Evolutionary conservation across 1,140 invertebrate genomes (phyloP).

Genomic region (Atopsyche davidsoni): DNA sequence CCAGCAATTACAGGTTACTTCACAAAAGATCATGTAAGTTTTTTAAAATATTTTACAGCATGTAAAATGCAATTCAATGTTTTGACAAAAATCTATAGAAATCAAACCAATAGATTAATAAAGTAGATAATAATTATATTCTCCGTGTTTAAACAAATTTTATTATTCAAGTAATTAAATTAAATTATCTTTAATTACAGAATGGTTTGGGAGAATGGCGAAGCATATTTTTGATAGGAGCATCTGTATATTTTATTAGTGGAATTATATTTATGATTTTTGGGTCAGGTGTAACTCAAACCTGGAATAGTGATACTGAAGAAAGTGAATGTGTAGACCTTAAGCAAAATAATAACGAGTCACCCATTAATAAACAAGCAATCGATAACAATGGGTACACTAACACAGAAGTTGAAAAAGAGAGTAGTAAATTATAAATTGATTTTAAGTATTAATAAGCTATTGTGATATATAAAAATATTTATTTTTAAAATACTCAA

Average conservation of each 20-base stretch:
- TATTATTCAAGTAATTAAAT: background rate
- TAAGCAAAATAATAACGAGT: no score
- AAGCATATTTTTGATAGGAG: constrained; percentile 68
- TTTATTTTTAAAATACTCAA: no score
- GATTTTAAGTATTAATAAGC: no score
- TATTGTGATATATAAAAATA: no score
- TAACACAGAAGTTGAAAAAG: no score
- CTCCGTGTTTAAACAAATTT: constrained; percentile 6
- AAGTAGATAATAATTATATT: constrained; percentile 2
- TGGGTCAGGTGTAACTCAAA: constrained; percentile 58
- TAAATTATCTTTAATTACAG: constrained; percentile 47
- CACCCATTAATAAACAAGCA: no score
- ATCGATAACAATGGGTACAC: no score
- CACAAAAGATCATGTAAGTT: constrained; percentile 55
- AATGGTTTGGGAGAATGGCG: constrained; percentile 72
- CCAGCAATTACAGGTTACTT: constrained; percentile 63
- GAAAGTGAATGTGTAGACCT: no score
- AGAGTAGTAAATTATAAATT: no score
- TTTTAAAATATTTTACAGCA: background rate
- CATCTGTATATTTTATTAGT: constrained; percentile 61
- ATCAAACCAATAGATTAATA: constrained; percentile 1
- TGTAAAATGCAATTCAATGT: constrained; percentile 2
- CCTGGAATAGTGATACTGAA: constrained; percentile 51
- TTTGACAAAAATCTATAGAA: background rate
- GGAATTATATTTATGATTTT: constrained; percentile 63